Base-by-base conservation (phyloP, 2,113 vertebrate genomes). In the Oreochromis spilurus region DNA sequence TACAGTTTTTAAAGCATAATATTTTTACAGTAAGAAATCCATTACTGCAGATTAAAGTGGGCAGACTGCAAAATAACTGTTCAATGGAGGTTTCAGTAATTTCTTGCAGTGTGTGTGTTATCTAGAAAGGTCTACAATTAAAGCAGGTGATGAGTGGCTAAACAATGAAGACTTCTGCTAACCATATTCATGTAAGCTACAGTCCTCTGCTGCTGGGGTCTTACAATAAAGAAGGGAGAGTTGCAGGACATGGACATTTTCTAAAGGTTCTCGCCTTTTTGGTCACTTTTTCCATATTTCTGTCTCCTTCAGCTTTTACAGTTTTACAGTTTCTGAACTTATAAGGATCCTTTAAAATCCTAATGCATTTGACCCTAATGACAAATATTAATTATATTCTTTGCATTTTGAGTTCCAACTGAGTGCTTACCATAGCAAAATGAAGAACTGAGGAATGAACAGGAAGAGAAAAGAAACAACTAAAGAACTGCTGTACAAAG, bases 201-300 rank as follows among this genome's bases (percentile, higher is more conserved):
- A n/a, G 16, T 21, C 11, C 11, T 67, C 19, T 67, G 36, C 36
- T 40, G 36, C 36, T 40, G 11, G 19, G 19, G 12, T 40, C 36
- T 0, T 14, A 70, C 62, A 70, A 9, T 24, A 24, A 67, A 12
- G 21, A 24, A 14, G 19, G 11, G 36, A 70, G 19, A 40, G 36
- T 9, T 6, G 65, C 1, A 13, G 62, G 2, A 67, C 17, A 21
- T 0, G 4, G 62, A 14, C 12, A 43, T 16, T 43, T 70, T 16
- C n/a, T 40, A 67, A n/a, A 45, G 7, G 38, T 70, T 70, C 38
- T 29, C 2, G 9, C 26, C 70, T 75, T 48, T 75, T 75, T 2
- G 4, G 17, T 65, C 10, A 38, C 60, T 3, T 62, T 62, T 34
- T 34, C 58, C 58, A 34, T 62, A 34, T 62, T 19, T 65, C 19